Base-by-base conservation (phyloP, 1,140 invertebrate species). In the Leptopilina boulardi region DNA sequence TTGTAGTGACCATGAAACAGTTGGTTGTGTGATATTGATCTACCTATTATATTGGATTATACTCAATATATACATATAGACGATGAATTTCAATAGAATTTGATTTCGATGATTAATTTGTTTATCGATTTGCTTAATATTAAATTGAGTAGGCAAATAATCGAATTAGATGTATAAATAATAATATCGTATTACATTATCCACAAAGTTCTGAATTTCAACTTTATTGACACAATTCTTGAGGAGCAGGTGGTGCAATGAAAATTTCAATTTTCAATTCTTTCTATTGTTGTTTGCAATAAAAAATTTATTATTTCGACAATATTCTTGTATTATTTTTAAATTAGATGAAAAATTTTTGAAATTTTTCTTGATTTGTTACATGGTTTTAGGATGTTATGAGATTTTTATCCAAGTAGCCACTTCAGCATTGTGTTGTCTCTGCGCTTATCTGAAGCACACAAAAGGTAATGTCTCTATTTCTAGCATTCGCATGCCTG, bases 1-100 rank as follows among this genome's bases (percentile, higher is more conserved):
- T 26, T 59, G 56, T 26, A 59, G 23, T 59, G 56, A 59, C 56
- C 56, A 59, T 59, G 56, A 59, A 59, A 59, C 56, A 59, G 21
- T 59, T 59, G 13, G 56, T 26, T 26, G 26, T 26, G 26, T 59
- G 56, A 26, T 26, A 59, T 59, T 59, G 23, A 59, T 59, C 56
- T 30, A 23, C 23, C 56, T 23, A 59, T 47, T 15, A 15, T 15
- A 15, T 59, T 15, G 21, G 56, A 59, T 59, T 59, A 59, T 59
- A 26, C 18, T 13, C n/a, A n/a, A n/a, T n/a, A 26, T 59, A 59
- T 23, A 11, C 6, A 44, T 47, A 47, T n/a, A n/a, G 1, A 47
- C n/a, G 1, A 47, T n/a, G 42, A 47, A 47, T 47, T 47, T 47
- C n/a, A 13, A 47, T 47, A 13, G 13, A 10, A 47, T 47, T 47